phyloP scores from a whole-genome alignment of 2,888 invertebrate species.

The Mantis religiosa region DNA sequence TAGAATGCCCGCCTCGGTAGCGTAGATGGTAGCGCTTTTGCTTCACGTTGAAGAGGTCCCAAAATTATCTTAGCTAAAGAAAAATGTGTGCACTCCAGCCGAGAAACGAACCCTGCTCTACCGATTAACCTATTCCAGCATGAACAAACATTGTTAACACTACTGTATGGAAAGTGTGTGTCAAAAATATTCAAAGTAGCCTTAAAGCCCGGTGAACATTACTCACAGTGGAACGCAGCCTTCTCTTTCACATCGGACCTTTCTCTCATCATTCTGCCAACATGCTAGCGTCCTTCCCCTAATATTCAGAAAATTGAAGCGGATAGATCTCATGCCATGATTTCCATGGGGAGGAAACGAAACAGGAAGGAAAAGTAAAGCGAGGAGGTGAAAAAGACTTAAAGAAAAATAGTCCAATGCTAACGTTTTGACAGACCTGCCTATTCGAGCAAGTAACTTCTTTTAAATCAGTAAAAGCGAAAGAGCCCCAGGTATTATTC shows the following conservation, averaged over 20 bases:
- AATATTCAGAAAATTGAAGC: slow-evolving; percentile 26
- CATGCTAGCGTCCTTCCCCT: slow-evolving; percentile 3
- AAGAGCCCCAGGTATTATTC: background rate
- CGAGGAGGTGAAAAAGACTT: background rate
- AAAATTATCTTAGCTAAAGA: too few species aligned
- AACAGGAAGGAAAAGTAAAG: background rate
- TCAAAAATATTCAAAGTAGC: too few species aligned
- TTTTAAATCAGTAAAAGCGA: background rate
- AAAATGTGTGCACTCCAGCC: too few species aligned
- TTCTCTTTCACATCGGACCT: background rate
- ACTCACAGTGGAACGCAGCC: background rate
- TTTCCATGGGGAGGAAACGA: slow-evolving; percentile 20
- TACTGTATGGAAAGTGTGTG: too few species aligned
- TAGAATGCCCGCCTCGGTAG: too few species aligned
- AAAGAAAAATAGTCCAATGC: background rate
- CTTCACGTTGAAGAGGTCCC: too few species aligned
- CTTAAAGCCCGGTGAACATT: background rate
- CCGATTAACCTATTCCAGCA: too few species aligned
- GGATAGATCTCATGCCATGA: slow-evolving; percentile 21
- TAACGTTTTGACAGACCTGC: background rate
- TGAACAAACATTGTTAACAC: too few species aligned
- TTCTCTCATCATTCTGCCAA: slow-evolving; percentile 14
- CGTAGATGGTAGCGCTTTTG: too few species aligned
- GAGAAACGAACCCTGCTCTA: too few species aligned
- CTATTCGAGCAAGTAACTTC: background rate